Evolutionary conservation across 2,888 invertebrate genomes (phyloP).

Genomic region (Corythucha ciliata): DNA sequence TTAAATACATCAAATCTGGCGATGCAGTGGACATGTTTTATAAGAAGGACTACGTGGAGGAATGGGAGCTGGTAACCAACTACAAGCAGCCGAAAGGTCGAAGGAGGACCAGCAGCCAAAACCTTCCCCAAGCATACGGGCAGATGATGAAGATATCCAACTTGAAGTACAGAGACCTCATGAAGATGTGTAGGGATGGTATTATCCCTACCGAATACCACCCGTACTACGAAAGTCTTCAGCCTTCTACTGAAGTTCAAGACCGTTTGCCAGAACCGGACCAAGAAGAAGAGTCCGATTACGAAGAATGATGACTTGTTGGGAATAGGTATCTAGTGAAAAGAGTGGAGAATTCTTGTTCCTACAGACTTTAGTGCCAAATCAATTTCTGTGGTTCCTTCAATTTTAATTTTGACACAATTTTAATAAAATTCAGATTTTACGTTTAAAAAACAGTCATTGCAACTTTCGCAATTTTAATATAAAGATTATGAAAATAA

Average conservation of each 20-base stretch:
- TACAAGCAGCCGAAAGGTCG: constrained; percentile 7
- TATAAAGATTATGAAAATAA: constrained; percentile 1
- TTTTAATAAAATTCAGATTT: neutral
- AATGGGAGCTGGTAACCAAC: neutral
- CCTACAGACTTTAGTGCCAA: neutral
- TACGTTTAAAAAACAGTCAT: neutral
- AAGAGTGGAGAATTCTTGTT: neutral
- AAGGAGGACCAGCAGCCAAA: constrained; percentile 4
- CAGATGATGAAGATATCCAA: neutral
- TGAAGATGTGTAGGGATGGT: constrained; percentile 5
- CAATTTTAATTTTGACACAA: neutral
- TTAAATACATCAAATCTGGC: constrained; percentile 1
- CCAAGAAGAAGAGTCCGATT: constrained; percentile 13
- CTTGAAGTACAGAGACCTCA: neutral
- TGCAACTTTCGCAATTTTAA: neutral
- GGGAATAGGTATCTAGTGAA: neutral
- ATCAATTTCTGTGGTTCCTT: constrained; percentile 1
- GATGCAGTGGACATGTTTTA: neutral
- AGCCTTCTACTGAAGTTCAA: neutral
- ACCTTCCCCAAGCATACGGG: constrained; percentile 5
- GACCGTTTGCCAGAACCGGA: constrained; percentile 7
- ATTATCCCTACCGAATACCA: constrained; percentile 1
- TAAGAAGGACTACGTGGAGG: neutral
- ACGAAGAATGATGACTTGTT: constrained; percentile 7
- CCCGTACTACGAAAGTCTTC: constrained; percentile 4